phyloP scores from a whole-genome alignment of 2,888 invertebrate species.

The Andricus curvator region DNA sequence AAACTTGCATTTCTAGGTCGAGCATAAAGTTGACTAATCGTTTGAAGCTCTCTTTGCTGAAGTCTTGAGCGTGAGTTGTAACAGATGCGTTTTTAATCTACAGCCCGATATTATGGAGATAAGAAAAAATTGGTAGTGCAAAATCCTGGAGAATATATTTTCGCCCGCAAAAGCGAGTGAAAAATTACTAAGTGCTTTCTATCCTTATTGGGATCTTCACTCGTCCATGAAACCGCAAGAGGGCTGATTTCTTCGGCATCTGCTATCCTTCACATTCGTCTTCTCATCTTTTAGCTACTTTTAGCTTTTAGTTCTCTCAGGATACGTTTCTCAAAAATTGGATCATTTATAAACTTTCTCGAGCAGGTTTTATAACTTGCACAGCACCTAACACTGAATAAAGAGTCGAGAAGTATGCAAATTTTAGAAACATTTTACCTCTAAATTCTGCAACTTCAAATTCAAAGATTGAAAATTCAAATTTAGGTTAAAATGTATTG shows the following conservation, averaged over 20 bases:
- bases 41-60: background rate
- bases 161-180: conserved; percentile 51
- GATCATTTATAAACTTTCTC: background rate
- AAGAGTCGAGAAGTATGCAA: background rate
- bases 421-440: background rate
- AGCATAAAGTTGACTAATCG: background rate
- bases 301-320: background rate
- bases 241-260: conserved; percentile 11
- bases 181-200: conserved; percentile 54
- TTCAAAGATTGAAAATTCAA: too few relatives aligned
- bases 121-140: conserved; percentile 49
- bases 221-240: conserved; percentile 18
- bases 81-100: background rate
- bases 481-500: too few relatives aligned
- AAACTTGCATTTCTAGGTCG: background rate
- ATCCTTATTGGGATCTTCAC: conserved; percentile 16
- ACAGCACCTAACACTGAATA: background rate
- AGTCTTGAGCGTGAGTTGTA: background rate
- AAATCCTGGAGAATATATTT: conserved; percentile 49
- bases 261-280: conserved; percentile 14
- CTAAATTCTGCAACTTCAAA: too few relatives aligned
- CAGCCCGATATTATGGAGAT: background rate
- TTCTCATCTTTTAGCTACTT: conserved; percentile 11
- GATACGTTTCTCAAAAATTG: background rate
- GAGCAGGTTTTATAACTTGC: background rate